A percentile compares a stretch with the other conserved stretches of the same genome.
Evolutionary conservation across 2,113 vertebrate species (phyloP).

Genomic region (Muscicapa adusta): DNA sequence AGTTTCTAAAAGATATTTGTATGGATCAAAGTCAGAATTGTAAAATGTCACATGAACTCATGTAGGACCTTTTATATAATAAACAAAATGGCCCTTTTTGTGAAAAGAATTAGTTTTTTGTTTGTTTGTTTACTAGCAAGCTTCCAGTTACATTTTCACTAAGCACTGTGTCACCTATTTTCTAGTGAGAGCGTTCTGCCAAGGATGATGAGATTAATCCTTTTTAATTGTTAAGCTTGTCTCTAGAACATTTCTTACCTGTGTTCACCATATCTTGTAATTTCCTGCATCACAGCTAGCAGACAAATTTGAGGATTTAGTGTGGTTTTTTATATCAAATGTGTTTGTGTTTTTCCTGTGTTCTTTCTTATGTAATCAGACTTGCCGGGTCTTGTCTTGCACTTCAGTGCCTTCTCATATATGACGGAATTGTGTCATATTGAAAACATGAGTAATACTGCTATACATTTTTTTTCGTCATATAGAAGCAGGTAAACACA

Average conservation of each 20-base stretch:
- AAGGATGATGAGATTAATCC: not conserved
- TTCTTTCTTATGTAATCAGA: not conserved
- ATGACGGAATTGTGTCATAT: not conserved
- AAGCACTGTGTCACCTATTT: not conserved
- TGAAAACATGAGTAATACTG: not conserved
- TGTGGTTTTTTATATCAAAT: not conserved
- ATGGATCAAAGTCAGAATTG: not conserved
- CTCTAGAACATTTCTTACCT: not conserved
- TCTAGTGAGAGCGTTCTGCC: not conserved
- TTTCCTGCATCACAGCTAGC: not conserved
- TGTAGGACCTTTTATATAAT: not conserved
- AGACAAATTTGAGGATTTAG: not conserved
- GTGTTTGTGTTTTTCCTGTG: not conserved
- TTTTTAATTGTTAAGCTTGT: not conserved
- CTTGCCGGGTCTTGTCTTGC: not conserved
- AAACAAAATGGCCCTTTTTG: not conserved
- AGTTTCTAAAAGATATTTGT: not conserved
- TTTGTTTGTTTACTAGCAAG: not conserved
- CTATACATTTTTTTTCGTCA: not conserved
- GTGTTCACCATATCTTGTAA: not conserved
- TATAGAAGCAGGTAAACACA: not conserved
- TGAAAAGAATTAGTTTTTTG: not conserved
- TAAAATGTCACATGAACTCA: not conserved
- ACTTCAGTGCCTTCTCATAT: not conserved
- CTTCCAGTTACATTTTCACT: not conserved